These are phyloP conservation scores for Nasonia longicornis DNA, from an alignment of 1,140 invertebrate species.

Conservation along the genomic window DNA sequence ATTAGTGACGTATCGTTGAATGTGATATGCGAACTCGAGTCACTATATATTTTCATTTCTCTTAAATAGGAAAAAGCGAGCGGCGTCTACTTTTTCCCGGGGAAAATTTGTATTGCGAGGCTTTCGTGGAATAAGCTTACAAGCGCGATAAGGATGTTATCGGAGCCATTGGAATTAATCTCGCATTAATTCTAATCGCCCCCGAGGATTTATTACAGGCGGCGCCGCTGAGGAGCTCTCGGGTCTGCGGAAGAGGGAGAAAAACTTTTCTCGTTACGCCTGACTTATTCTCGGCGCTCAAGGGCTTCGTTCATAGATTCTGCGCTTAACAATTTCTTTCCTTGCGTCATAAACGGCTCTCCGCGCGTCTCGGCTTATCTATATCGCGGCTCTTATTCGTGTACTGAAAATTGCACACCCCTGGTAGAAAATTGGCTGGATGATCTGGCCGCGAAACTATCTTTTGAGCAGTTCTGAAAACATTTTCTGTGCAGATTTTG, in stretches of 20 bases:
- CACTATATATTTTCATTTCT: too few relatives aligned
- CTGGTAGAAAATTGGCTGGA: too few relatives aligned
- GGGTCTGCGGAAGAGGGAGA: slow-evolving; percentile 1
- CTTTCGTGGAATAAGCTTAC: slow-evolving; percentile 27
- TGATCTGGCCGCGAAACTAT: too few relatives aligned
- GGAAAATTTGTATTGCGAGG: slow-evolving; percentile 24
- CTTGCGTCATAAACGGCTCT: slow-evolving; percentile 19
- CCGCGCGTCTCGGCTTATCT: background rate
- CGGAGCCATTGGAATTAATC: slow-evolving; percentile 56
- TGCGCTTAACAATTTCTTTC: slow-evolving; percentile 25
- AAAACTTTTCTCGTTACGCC: slow-evolving; percentile 49
- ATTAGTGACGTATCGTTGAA: slow-evolving; percentile 14
- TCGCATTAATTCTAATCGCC: slow-evolving; percentile 57
- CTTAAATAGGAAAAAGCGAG: too few relatives aligned
- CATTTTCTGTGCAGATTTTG: too few relatives aligned
- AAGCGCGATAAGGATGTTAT: slow-evolving; percentile 54
- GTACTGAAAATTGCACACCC: background rate
- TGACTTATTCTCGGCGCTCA: slow-evolving; percentile 25
- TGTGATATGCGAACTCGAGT: background rate
- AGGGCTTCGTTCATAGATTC: slow-evolving; percentile 29
- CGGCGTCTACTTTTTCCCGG: background rate
- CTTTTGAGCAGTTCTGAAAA: too few relatives aligned
- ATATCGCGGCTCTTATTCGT: background rate
- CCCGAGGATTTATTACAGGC: slow-evolving; percentile 51
- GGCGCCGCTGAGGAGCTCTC: slow-evolving; percentile 7